A percentile compares a stretch with the other conserved stretches of the same genome.
phyloP scores from a whole-genome alignment of 2,888 invertebrate species.

The Tetheella fluctuosa region DNA sequence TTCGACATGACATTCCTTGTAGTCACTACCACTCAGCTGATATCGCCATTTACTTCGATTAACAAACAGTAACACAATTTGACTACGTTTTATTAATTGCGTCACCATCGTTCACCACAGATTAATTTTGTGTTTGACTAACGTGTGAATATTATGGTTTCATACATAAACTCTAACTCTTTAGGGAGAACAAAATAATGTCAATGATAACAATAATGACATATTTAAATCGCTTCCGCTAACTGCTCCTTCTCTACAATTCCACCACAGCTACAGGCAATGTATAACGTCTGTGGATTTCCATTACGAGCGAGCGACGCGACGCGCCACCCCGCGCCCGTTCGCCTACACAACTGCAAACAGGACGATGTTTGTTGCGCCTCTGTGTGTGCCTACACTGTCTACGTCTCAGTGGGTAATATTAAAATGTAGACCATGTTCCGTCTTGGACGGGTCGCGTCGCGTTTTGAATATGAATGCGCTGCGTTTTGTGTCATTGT shows the following conservation, averaged over 20 bases:
- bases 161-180: too few species aligned
- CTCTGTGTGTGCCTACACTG: conserved; percentile 5
- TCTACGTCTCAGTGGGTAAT: conserved; percentile 1
- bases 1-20: too few species aligned
- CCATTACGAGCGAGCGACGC: conserved; percentile 59
- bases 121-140: too few species aligned
- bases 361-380: conserved; percentile 12
- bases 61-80: too few species aligned
- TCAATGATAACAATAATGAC: background rate
- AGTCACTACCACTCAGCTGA: too few species aligned
- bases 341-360: conserved; percentile 41
- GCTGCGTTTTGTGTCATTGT: background rate
- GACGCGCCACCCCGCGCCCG: conserved; percentile 36
- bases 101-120: too few species aligned
- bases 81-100: too few species aligned
- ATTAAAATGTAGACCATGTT: conserved; percentile 6
- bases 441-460: background rate
- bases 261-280: conserved; percentile 27
- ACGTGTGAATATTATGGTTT: too few species aligned
- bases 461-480: conserved; percentile 5
- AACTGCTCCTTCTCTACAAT: background rate
- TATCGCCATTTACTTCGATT: too few species aligned
- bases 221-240: background rate
- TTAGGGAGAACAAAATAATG: too few species aligned
- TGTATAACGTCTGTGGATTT: conserved; percentile 65